A percentile compares a stretch with the other conserved stretches of the same genome.
These are phyloP conservation scores for Macroglossus sobrinus DNA, from an alignment of 2,113 vertebrate genomes.

Conservation along the genomic window DNA sequence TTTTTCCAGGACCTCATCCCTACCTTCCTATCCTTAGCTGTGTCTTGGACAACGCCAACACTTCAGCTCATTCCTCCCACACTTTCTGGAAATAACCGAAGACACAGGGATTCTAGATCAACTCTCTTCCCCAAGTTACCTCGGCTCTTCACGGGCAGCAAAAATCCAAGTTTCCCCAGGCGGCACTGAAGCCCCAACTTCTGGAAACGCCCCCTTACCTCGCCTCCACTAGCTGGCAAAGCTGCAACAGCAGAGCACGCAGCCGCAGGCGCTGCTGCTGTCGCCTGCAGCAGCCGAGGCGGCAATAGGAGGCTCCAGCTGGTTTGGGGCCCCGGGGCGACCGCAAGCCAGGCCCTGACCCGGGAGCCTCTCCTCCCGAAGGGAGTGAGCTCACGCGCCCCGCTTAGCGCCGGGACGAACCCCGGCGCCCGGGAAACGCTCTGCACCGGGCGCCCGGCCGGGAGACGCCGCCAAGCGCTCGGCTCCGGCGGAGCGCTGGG, in stretches of 20 bases:
- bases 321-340: neutral
- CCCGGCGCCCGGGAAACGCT: neutral
- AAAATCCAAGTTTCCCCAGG: conserved; percentile 4
- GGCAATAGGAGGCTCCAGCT: neutral
- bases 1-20: neutral
- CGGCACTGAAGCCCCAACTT: conserved; percentile 45
- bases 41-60: neutral
- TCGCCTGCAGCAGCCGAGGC: neutral
- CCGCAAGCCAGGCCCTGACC: neutral
- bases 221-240: neutral
- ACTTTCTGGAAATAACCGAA: neutral
- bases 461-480: neutral
- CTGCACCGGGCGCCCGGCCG: neutral
- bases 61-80: neutral
- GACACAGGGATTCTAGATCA: neutral
- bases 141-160: neutral
- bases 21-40: neutral
- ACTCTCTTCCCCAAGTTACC: neutral
- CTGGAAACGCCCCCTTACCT: conserved; percentile 14
- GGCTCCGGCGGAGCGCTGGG: neutral
- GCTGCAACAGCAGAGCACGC: neutral
- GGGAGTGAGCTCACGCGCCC: neutral
- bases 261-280: neutral
- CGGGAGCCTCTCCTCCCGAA: neutral
- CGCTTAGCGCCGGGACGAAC: neutral